Conservation (phyloP, 2,888 invertebrate genomes). For the Leptinotarsa rubiginosa region DNA sequence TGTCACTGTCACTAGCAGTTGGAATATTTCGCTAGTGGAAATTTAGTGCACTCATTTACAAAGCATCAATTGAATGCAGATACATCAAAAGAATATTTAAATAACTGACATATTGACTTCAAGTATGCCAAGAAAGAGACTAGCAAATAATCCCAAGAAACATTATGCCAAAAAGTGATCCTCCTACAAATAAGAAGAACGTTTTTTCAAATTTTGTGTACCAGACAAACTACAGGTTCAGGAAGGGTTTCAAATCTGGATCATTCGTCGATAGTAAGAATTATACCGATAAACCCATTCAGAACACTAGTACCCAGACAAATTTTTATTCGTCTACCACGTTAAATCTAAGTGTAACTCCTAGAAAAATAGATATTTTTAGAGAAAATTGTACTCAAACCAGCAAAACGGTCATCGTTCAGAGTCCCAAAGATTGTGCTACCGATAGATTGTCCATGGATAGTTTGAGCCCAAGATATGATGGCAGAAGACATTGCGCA, state of each 20-base stretch:
- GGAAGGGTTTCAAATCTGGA: conserved; percentile 33
- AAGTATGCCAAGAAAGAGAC: conserved; percentile 33
- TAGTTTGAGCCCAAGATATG: conserved; percentile 57
- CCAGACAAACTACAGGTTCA: conserved; percentile 39
- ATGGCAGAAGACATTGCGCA: conserved; percentile 7
- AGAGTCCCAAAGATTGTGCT: conserved; percentile 59
- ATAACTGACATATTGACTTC: not conserved
- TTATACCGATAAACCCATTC: conserved; percentile 9
- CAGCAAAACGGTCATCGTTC: conserved; percentile 71
- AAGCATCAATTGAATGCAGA: conserved; percentile 4
- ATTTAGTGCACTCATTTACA: not conserved
- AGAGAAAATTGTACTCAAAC: conserved; percentile 67
- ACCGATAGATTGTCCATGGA: conserved; percentile 57
- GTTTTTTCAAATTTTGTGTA: conserved; percentile 43
- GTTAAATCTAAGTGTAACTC: conserved; percentile 23
- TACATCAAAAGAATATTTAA: not conserved
- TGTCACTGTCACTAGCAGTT: conserved; percentile 21
- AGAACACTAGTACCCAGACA: conserved; percentile 35
- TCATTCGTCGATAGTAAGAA: conserved; percentile 22
- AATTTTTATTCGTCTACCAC: conserved; percentile 41
- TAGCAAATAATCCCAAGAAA: conserved; percentile 15
- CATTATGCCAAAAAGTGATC: conserved; percentile 39
- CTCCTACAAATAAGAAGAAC: conserved; percentile 28
- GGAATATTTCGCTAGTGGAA: not conserved
- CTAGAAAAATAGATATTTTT: conserved; percentile 42